Percentiles rank a stretch among this genome's conserved stretches.
Conservation (phyloP, 2,113 vertebrate species). For the Cinclus mexicanus region DNA sequence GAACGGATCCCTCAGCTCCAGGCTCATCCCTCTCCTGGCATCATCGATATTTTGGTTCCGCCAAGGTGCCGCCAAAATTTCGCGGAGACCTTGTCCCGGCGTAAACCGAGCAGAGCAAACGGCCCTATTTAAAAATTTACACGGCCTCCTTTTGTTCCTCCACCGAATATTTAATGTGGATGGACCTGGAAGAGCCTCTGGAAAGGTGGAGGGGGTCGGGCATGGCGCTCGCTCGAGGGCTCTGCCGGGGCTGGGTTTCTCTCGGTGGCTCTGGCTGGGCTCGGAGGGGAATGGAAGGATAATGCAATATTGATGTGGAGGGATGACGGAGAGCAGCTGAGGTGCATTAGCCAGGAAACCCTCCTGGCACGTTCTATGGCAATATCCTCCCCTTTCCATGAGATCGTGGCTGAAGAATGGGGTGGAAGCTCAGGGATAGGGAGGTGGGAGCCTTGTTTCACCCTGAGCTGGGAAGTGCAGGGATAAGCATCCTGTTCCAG, state of each 20-base stretch:
- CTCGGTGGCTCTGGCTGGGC: neutral
- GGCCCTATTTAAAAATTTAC: slow-evolving; percentile 43
- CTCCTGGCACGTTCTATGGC: accelerated
- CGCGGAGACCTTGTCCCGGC: accelerated
- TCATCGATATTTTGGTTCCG: neutral
- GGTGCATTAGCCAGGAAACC: neutral
- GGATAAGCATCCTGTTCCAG: accelerated
- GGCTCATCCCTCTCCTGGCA: neutral
- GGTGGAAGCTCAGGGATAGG: accelerated
- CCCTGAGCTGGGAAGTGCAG: accelerated
- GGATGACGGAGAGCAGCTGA: neutral
- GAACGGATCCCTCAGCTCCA: accelerated
- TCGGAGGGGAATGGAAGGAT: neutral
- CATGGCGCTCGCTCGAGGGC: neutral
- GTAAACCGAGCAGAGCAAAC: neutral
- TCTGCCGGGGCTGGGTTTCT: neutral
- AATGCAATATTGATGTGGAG: slow-evolving; percentile 8
- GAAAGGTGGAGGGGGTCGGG: neutral
- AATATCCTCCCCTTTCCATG: accelerated
- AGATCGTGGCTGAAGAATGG: neutral
- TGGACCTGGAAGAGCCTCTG: neutral
- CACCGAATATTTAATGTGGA: accelerated
- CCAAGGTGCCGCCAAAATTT: accelerated
- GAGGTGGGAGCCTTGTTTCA: neutral
- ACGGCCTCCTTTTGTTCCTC: neutral